These are phyloP conservation scores for Rousettus madagascariensis DNA, from an alignment of 2,797 vertebrate genomes.

Conservation along the genomic window DNA sequence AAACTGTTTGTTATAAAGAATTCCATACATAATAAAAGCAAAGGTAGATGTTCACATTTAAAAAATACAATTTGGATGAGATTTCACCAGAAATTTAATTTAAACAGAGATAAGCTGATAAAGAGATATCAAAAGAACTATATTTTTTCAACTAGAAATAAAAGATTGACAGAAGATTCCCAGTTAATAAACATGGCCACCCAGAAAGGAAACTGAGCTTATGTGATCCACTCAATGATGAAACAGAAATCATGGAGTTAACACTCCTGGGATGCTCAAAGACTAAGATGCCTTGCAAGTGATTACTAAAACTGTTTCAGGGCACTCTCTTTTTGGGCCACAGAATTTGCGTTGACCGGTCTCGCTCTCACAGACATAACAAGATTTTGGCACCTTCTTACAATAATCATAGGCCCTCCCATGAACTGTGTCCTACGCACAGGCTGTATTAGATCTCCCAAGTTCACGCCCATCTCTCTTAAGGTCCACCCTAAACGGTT, in stretches of 20 bases:
- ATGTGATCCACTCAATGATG: background rate
- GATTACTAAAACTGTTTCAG: background rate
- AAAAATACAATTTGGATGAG: background rate
- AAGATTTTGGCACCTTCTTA: background rate
- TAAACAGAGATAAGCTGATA: background rate
- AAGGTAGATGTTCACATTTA: background rate
- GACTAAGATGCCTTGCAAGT: background rate
- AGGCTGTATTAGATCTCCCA: background rate
- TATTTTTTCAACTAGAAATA: slow-evolving; percentile 5
- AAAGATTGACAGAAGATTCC: background rate
- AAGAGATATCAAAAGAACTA: background rate
- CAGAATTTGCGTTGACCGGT: background rate
- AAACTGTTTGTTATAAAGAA: background rate
- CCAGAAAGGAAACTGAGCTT: background rate
- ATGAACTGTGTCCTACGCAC: background rate
- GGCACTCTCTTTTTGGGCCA: background rate
- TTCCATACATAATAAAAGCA: background rate
- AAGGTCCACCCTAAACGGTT: background rate
- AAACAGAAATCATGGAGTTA: background rate
- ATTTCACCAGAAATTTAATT: slow-evolving; percentile 1
- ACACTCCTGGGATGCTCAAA: background rate
- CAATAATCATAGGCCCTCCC: background rate
- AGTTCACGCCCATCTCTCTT: background rate
- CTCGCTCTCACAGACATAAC: background rate
- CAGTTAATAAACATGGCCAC: background rate